These are phyloP conservation scores for Acronicta leporina DNA, from an alignment of 2,888 invertebrate genomes.

Conservation along the genomic window DNA sequence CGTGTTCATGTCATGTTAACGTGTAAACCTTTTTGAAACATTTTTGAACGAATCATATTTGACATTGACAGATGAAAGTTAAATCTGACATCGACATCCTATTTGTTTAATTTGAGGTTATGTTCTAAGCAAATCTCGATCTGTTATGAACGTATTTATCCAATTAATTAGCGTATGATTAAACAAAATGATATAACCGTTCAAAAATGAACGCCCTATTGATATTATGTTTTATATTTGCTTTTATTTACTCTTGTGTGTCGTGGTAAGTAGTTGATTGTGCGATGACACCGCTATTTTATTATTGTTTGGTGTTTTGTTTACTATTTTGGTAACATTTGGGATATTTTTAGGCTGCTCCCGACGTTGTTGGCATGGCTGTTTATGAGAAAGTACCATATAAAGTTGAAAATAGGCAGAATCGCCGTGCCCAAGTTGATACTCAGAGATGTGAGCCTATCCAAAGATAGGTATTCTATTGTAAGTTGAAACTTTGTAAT, in stretches of 20 bases:
- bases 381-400: slow-evolving; percentile 93
- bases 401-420: slow-evolving; percentile 94
- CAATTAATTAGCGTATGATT: slow-evolving; percentile 47
- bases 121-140: slow-evolving; percentile 38
- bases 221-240: slow-evolving; percentile 75
- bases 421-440: slow-evolving; percentile 94
- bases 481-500: slow-evolving; percentile 83
- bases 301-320: slow-evolving; percentile 73
- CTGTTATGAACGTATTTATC: slow-evolving; percentile 49
- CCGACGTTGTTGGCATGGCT: slow-evolving; percentile 94
- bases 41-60: slow-evolving; percentile 18
- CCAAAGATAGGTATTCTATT: slow-evolving; percentile 93
- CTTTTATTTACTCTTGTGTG: slow-evolving; percentile 89
- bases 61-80: background rate
- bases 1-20: background rate
- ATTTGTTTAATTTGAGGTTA: slow-evolving; percentile 57
- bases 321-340: slow-evolving; percentile 60
- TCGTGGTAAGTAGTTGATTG: slow-evolving; percentile 86
- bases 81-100: slow-evolving; percentile 35
- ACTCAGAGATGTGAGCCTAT: slow-evolving; percentile 94
- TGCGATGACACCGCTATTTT: slow-evolving; percentile 64
- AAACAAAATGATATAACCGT: slow-evolving; percentile 62
- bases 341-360: slow-evolving; percentile 90
- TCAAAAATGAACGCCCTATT: slow-evolving; percentile 78
- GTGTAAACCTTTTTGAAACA: too few relatives aligned